phyloP scores from a whole-genome alignment of 2,888 invertebrate species.

The Uropetala carovei region DNA sequence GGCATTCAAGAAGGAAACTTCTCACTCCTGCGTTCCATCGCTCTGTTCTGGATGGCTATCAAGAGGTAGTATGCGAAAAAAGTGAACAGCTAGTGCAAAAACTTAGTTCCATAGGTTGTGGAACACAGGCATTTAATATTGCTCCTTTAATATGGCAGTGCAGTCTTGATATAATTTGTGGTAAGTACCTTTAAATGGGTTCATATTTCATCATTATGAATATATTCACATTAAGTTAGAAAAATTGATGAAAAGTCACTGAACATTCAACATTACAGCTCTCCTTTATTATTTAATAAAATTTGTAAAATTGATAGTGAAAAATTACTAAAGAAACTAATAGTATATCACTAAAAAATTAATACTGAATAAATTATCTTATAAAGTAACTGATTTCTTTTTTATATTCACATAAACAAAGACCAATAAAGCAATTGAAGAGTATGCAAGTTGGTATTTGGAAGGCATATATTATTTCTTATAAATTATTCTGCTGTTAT shows the following conservation, averaged over 20 bases:
- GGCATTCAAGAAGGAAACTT: constrained; percentile 66
- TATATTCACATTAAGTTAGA: no score
- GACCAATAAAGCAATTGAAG: neutral
- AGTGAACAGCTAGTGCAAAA: constrained; percentile 49
- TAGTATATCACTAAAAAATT: no score
- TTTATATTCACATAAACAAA: no score
- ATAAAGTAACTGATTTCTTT: neutral
- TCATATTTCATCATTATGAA: no score
- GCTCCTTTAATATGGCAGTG: constrained; percentile 64
- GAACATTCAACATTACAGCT: no score
- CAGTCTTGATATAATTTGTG: constrained; percentile 66
- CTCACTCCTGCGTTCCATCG: constrained; percentile 66
- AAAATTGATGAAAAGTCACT: no score
- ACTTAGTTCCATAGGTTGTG: neutral
- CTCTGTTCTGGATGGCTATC: constrained; percentile 51
- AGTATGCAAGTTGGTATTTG: neutral
- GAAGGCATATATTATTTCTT: no score
- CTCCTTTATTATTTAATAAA: no score
- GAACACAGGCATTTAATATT: constrained; percentile 15
- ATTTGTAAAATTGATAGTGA: no score
- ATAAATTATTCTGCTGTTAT: no score
- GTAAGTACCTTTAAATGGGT: neutral
- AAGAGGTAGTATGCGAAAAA: constrained; percentile 51
- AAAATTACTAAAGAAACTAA: no score
- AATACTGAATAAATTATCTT: no score